Base-by-base conservation (phyloP, 1,140 invertebrate species). In the Orius insidiosus region DNA sequence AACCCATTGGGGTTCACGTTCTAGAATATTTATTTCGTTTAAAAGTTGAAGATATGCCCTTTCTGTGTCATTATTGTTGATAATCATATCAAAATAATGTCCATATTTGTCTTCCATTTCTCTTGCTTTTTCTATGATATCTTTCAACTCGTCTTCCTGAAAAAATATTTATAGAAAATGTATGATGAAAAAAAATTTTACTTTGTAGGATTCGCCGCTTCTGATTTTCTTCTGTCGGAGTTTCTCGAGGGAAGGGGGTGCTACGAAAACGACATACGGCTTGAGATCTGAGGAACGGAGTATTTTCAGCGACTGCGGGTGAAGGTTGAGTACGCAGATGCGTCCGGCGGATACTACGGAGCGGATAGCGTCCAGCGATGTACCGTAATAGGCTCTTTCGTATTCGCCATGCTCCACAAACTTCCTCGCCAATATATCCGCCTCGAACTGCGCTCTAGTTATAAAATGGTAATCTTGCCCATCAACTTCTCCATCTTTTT, bases 381-480 rank as follows among this genome's bases (percentile, higher is more conserved):
- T 98, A 30, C 86, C 85, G 61, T 97, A 98, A 59, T 93, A 89
- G 35, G 92, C 86, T 61, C 94, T 94, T 61, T 98, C 90, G 61
- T 89, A 97, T 60, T 96, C 90, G 0, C 93, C 93, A 60, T 94
- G 89, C 61, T 98, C 94, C 2, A 97, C 87, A 61, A 98, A 98
- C 58, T 89, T 89, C 13, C 86, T 74, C 32, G 83, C 79, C 35
- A 88, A 63, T 49, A 97, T 96, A 56, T 96, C 92, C 0, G 84
- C 78, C 60, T 97, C 89, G 63, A 98, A 97, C 58, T 93, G 85
- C 46, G 81, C 77, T 46, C 88, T 73, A 13, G 87, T 85, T 49
- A 97, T 93, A 60, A 98, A 97, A 64, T 96, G 89, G 64, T 97
- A 98, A 59, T 97, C 90, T 58, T 93, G 87, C 0, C 89, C 90